Base-by-base conservation (phyloP, 2,113 vertebrate genomes). In the Microtus ochrogaster region DNA sequence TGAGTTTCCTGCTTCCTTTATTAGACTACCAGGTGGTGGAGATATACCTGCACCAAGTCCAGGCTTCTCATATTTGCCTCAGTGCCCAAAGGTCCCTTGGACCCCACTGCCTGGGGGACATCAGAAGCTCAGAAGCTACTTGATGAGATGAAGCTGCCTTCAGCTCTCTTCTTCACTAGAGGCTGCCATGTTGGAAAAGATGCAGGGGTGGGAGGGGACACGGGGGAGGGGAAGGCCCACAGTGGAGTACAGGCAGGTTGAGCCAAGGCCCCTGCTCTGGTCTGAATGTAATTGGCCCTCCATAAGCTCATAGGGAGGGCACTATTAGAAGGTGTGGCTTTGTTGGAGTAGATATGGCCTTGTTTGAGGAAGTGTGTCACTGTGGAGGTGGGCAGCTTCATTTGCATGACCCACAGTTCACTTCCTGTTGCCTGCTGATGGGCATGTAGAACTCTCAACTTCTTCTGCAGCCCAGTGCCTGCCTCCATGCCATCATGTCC, bases 191-290 rank as follows among this genome's bases (percentile, higher is more conserved):
- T 11, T 24, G 9, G 66, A 36, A 36, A 41, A 58, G 0, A 13
- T 2, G 12, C 17, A 11, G 49, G 49, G 17, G 78, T 16, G 1
- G 21, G 30, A 33, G 16, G 4, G 49, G 0, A 13, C 11, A n/a
- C 9, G 0, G 7, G 8, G 49, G 49, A 2, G 8, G 12, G 49
- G 49, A 11, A 55, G 49, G 19, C 72, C 68, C 68, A 72, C 36
- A 72, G 16, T 72, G 68, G 36, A n/a, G 7, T 19, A 7, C 68
- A 36, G 36, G 36, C 7, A 33, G 33, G 33, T 5, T 72, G 68
- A 19, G 36, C 68, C 16, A 72, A 70, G 36, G 36, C 36, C 68
- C 33, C 68, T n/a, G 33, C 36, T 72, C 3, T n/a, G 36, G 36
- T 72, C 8, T 9, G 16, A n/a, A 72, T 72, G 7, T n/a, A n/a